Percentiles rank a stretch among this genome's conserved stretches.
phyloP scores from a whole-genome alignment of 2,888 invertebrate genomes.

The Andrena bucephala region DNA sequence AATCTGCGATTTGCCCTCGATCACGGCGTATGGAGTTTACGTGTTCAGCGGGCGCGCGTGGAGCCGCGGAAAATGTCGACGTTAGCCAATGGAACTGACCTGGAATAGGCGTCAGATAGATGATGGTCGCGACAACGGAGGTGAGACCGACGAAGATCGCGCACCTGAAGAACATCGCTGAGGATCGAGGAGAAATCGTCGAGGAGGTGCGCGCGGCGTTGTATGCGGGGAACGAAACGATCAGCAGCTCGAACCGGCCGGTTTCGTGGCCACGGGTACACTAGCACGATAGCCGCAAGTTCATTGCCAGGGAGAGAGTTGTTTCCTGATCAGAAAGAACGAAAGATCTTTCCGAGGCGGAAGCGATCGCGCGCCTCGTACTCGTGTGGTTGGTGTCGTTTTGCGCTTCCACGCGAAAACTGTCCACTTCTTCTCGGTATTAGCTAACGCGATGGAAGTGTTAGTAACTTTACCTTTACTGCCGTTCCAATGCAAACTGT shows the following conservation, averaged over 20 bases:
- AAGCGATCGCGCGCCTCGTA: constrained; percentile 37
- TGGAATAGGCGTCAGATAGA: constrained; percentile 91
- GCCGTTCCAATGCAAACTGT: too few species aligned
- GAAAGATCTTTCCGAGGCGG: constrained; percentile 66
- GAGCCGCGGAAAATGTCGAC: too few species aligned
- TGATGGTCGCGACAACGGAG: constrained; percentile 89
- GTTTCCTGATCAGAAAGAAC: constrained; percentile 76
- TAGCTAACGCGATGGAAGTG: too few species aligned
- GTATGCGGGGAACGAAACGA: constrained; percentile 44
- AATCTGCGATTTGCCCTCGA: background rate
- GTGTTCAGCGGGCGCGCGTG: background rate
- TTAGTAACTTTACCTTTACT: too few species aligned
- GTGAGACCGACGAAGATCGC: constrained; percentile 89
- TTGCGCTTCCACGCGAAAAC: background rate
- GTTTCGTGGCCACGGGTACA: constrained; percentile 80
- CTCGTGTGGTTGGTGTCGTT: background rate
- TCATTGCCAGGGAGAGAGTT: constrained; percentile 83
- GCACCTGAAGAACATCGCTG: constrained; percentile 87
- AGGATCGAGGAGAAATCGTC: background rate
- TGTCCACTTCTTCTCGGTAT: too few species aligned
- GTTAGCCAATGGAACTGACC: constrained; percentile 84
- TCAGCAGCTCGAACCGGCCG: constrained; percentile 69
- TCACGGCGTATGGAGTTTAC: background rate
- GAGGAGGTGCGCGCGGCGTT: background rate
- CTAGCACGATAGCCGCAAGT: constrained; percentile 80